These are phyloP conservation scores for Myripristis murdjan DNA, from an alignment of 2,797 vertebrate genomes.

Conservation along the genomic window DNA sequence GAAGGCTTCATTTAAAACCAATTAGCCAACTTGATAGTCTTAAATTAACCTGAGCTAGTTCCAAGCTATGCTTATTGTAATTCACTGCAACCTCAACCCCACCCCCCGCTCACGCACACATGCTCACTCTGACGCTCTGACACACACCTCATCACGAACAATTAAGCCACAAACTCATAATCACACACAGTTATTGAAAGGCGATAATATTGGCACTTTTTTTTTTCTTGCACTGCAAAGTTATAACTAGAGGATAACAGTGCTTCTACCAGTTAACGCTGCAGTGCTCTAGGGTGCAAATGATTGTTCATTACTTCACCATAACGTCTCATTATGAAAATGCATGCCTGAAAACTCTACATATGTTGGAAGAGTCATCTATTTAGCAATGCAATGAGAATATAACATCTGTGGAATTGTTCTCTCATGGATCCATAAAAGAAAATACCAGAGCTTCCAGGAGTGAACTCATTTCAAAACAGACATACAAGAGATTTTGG, in stretches of 20 bases:
- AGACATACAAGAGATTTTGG: slow-evolving; percentile 2
- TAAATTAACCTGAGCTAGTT: slow-evolving; percentile 75
- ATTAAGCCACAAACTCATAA: slow-evolving; percentile 39
- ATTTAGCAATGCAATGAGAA: slow-evolving; percentile 1
- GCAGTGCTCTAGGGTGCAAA: slow-evolving; percentile 43
- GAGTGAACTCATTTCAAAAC: slow-evolving; percentile 11
- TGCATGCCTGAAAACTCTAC: slow-evolving; percentile 42
- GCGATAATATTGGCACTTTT: slow-evolving; percentile 29
- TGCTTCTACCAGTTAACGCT: slow-evolving; percentile 61
- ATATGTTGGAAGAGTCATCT: slow-evolving; percentile 40
- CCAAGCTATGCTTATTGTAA: slow-evolving; percentile 43
- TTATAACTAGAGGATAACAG: slow-evolving; percentile 42
- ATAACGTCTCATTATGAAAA: slow-evolving; percentile 66
- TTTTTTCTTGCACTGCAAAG: slow-evolving; percentile 1
- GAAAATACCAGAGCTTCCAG: slow-evolving; percentile 33
- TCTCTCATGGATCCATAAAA: slow-evolving; percentile 43
- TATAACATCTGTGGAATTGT: slow-evolving; percentile 50
- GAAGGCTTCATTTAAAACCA: slow-evolving; percentile 77
- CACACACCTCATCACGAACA: slow-evolving; percentile 44
- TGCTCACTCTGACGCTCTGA: slow-evolving; percentile 35
- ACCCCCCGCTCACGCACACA: slow-evolving; percentile 11
- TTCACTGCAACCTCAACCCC: slow-evolving; percentile 14
- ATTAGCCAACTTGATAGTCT: slow-evolving; percentile 78
- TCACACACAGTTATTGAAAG: slow-evolving; percentile 26
- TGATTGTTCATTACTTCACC: slow-evolving; percentile 50